phyloP scores from a whole-genome alignment of 2,888 invertebrate genomes.

The Ormyrus labotus region DNA sequence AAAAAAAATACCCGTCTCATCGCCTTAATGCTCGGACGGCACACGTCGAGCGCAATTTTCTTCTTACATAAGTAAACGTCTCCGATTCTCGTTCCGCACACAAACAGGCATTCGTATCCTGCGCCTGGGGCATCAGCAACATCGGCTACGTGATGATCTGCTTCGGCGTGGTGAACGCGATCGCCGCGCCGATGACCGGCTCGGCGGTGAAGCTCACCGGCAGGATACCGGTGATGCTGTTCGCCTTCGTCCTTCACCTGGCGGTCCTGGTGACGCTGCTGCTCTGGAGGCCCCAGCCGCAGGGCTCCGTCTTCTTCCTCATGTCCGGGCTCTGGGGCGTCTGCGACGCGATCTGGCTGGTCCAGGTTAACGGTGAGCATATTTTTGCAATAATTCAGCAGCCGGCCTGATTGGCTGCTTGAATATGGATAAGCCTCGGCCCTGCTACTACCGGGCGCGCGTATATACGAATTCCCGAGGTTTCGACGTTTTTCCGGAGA shows the following conservation, averaged over 20 bases:
- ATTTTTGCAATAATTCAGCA: slow-evolving; percentile 33
- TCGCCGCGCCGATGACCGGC: slow-evolving; percentile 90
- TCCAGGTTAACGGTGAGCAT: slow-evolving; percentile 90
- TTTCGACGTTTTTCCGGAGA: background rate
- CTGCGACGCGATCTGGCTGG: slow-evolving; percentile 93
- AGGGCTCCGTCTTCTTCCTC: slow-evolving; percentile 84
- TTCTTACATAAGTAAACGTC: too few species aligned
- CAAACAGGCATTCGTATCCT: slow-evolving; percentile 86
- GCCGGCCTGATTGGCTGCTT: slow-evolving; percentile 13
- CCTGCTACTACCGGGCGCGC: too few species aligned
- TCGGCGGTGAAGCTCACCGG: slow-evolving; percentile 88
- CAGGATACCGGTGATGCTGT: slow-evolving; percentile 85
- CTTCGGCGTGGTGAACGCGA: slow-evolving; percentile 91
- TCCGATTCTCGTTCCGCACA: slow-evolving; percentile 58
- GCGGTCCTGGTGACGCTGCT: slow-evolving; percentile 83
- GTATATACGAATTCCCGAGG: too few species aligned
- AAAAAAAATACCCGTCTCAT: too few species aligned
- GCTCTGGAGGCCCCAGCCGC: slow-evolving; percentile 85
- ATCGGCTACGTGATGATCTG: slow-evolving; percentile 97
- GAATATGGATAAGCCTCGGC: slow-evolving; percentile 16
- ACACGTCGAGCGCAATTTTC: too few species aligned
- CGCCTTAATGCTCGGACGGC: too few species aligned
- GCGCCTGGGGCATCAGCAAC: slow-evolving; percentile 91
- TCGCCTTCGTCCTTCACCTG: slow-evolving; percentile 84
- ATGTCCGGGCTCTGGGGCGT: slow-evolving; percentile 92